A percentile compares a stretch with the other conserved stretches of the same genome.
These are phyloP conservation scores for Thermophis baileyi DNA, from an alignment of 2,113 vertebrate species.

Conservation along the genomic window DNA sequence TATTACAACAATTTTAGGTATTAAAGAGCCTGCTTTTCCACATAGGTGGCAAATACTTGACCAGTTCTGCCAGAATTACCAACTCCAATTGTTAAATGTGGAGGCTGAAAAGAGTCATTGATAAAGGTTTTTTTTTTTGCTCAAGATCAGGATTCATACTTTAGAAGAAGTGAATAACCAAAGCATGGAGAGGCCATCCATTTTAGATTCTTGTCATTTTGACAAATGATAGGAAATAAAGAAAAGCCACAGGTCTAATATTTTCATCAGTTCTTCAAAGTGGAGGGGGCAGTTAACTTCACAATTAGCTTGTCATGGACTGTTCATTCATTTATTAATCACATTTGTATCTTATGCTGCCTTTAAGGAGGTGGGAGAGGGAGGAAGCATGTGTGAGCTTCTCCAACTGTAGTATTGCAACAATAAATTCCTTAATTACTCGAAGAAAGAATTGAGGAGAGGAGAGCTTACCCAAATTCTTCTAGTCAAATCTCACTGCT, in stretches of 20 bases:
- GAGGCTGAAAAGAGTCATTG: neutral
- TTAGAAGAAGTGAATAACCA: neutral
- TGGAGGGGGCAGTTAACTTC: neutral
- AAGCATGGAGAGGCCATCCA: neutral
- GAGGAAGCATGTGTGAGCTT: neutral
- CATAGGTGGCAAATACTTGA: neutral
- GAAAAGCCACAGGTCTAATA: neutral
- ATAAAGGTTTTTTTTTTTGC: neutral
- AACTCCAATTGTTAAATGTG: neutral
- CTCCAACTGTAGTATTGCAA: neutral
- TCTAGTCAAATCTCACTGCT: neutral
- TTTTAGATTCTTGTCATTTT: conserved; percentile 2
- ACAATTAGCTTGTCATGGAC: neutral
- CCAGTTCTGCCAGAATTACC: neutral
- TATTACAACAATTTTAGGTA: neutral
- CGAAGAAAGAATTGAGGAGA: neutral
- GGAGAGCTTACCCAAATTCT: neutral
- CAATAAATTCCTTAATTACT: neutral
- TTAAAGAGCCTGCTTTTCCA: neutral
- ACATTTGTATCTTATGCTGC: neutral
- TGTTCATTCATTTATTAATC: neutral
- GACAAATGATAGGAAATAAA: neutral
- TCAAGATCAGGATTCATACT: neutral
- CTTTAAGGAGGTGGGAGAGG: neutral
- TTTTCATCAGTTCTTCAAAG: neutral